Conservation (phyloP, 92 coral and sea anemone species). For the Bergia puertoricense region DNA sequence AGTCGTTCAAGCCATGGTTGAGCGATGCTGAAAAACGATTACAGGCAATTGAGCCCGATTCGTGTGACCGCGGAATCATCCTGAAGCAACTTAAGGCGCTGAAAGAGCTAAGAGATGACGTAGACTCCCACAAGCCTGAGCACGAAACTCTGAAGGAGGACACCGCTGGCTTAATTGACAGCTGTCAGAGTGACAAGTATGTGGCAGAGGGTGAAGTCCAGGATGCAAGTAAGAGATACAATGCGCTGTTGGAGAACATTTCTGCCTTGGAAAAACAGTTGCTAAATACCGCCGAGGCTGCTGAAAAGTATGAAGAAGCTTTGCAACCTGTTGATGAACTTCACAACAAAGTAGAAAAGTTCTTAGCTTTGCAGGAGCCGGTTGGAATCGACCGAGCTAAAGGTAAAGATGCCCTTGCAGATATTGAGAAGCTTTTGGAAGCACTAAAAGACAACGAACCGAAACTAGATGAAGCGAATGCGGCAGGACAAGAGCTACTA, state of each 20-base stretch:
- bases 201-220: conserved; percentile 90
- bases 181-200: conserved; percentile 88
- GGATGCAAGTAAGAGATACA: conserved; percentile 87
- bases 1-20: conserved; percentile 87
- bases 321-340: conserved; percentile 77
- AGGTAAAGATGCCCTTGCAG: conserved; percentile 72
- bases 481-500: conserved; percentile 71
- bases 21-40: conserved; percentile 75
- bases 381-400: conserved; percentile 75
- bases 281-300: conserved; percentile 62
- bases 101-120: conserved; percentile 65
- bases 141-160: conserved; percentile 69
- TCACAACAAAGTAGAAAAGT: conserved; percentile 70
- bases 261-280: conserved; percentile 66
- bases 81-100: conserved; percentile 80
- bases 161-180: conserved; percentile 72
- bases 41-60: conserved; percentile 65
- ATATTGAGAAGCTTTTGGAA: conserved; percentile 67
- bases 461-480: conserved; percentile 62
- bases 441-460: conserved; percentile 64
- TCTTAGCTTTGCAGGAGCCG: conserved; percentile 72
- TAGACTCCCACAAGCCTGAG: conserved; percentile 80
- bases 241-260: conserved; percentile 57
- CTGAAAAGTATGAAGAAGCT: conserved; percentile 72
- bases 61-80: conserved; percentile 74